Percentiles rank a stretch among this genome's conserved stretches.
These are phyloP conservation scores for Paradisaea rubra DNA, from an alignment of 2,113 vertebrate species.

Conservation along the genomic window DNA sequence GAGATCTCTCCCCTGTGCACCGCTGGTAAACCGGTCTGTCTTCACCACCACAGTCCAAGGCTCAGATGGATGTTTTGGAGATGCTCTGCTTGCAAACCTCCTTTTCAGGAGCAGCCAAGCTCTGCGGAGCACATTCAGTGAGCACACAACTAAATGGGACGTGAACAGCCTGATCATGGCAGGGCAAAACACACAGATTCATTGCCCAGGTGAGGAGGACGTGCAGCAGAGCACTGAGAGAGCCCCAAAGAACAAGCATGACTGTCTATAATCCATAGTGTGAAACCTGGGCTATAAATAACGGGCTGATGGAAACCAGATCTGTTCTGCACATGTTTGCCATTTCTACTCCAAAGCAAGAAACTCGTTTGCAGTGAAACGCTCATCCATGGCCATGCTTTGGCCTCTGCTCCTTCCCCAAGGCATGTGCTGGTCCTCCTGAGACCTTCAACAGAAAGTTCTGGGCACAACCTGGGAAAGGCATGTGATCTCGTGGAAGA, in stretches of 20 bases:
- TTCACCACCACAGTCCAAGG: neutral
- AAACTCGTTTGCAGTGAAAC: neutral
- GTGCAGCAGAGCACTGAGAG: neutral
- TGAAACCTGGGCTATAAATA: conserved; percentile 30
- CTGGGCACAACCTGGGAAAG: neutral
- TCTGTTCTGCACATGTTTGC: neutral
- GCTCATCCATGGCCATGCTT: neutral
- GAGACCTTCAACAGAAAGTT: neutral
- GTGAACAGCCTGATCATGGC: neutral
- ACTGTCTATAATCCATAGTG: neutral
- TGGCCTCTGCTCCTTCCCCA: conserved; percentile 12
- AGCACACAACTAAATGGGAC: neutral
- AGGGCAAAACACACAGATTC: neutral
- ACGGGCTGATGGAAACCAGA: conserved; percentile 23
- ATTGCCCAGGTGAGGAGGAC: conserved; percentile 10
- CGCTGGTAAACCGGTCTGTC: neutral
- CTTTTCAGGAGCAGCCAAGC: neutral
- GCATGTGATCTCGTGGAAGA: neutral
- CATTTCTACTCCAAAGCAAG: neutral
- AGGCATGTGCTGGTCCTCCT: neutral
- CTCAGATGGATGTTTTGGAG: neutral
- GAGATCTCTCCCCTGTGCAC: neutral
- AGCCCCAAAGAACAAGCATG: neutral
- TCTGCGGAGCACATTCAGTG: neutral
- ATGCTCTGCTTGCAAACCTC: neutral